Evolutionary conservation across 2,113 vertebrate genomes (phyloP), one percentile per base, ranked within the genome.

Genomic region (Bucco capensis): DNA sequence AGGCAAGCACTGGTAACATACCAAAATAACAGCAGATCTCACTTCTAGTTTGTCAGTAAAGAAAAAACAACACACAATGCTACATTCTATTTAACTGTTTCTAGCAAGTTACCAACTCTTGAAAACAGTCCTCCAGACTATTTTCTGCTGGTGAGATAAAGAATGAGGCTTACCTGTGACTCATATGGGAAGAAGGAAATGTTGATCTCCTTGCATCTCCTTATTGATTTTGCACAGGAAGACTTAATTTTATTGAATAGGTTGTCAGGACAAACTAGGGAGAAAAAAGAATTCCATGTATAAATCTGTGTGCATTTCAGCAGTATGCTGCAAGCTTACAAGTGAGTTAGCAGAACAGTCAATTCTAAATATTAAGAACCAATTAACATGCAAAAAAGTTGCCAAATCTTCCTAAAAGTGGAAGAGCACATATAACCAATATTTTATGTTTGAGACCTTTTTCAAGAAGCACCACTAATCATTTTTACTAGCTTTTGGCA

Each of bases 121-220:
- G 13, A 74, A 73, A 76, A 70, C 6, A 94, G 25, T 19, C 21
- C 15, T 47, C 25, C 27, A 42, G 19, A 49, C 17, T 67, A 38
- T 15, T 35, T 56, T 77, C 38, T 69, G 16, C 47, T 51, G 14
- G 73, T 42, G 40, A 90, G 61, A 57, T 35, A 50, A 74, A 89
- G 30, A 94, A 76, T 17, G 22, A 69, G 91, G 94, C 90, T 97
- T 97, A 99, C 99, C 97, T 98, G 98, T 85, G 98, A 98, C 88
- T 99, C 99, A 61, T 97, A 97, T 12, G 99, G 99, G 90, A 99
- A 97, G 96, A 99, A 99, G 35, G 98, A 98, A 76, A 99, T 97
- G 96, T 98, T 98, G 86, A 99, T 98, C 97, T 99, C 99, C 92
- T 99, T 99, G 95, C 98, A 99, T 91, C 97, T 97, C 84, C 98